Evolutionary conservation across 2,888 invertebrate species (phyloP).

Genomic region (Melipona beecheii): DNA sequence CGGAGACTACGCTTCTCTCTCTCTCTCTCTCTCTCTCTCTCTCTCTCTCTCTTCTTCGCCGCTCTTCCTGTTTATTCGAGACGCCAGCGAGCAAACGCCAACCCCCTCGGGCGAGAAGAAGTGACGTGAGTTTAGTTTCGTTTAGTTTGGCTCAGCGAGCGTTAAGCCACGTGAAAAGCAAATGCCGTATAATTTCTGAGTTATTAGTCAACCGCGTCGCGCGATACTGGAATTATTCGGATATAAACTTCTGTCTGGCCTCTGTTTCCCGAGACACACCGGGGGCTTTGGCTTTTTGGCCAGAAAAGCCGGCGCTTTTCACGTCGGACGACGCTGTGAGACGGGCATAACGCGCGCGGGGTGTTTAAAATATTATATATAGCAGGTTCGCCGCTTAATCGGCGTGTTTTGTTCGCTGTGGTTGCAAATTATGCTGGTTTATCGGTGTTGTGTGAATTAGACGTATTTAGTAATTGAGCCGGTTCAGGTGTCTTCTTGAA

Average conservation of each 20-base stretch:
- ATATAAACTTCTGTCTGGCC: not conserved
- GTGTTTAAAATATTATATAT: not conserved
- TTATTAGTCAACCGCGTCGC: slow-evolving; percentile 43
- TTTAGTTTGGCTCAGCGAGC: slow-evolving; percentile 48
- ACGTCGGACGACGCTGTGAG: not conserved
- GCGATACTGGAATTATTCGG: slow-evolving; percentile 48
- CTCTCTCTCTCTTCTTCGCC: not conserved
- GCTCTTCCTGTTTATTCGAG: not conserved
- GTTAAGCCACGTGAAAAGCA: slow-evolving; percentile 58
- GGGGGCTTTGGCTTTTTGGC: not conserved
- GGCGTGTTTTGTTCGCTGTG: not conserved
- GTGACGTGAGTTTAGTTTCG: slow-evolving; percentile 9
- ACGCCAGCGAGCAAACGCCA: not conserved
- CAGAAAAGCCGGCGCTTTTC: not conserved
- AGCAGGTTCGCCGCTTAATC: no score
- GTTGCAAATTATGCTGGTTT: not conserved
- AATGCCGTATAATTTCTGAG: slow-evolving; percentile 61
- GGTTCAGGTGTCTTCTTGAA: not conserved
- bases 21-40: not conserved
- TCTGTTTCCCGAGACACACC: not conserved
- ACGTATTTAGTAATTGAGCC: not conserved
- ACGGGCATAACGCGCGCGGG: not conserved
- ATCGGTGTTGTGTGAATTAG: not conserved
- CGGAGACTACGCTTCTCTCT: not conserved
- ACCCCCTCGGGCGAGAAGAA: slow-evolving; percentile 3